These are phyloP conservation scores for Furnarius figulus DNA, from an alignment of 2,113 vertebrate species.

Conservation along the genomic window DNA sequence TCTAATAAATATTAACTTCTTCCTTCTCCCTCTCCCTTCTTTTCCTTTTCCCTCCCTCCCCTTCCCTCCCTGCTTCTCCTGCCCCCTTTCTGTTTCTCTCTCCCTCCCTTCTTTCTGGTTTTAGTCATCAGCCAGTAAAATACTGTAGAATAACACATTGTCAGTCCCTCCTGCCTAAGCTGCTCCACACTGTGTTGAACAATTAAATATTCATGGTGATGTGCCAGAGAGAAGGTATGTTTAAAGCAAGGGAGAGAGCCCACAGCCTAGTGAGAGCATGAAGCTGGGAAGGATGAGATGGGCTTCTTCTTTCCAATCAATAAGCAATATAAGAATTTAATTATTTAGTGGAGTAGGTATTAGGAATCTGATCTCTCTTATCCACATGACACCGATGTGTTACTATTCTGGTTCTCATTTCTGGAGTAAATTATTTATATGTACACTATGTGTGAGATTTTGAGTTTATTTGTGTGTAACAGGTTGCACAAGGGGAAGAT, in stretches of 20 bases:
- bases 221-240: neutral
- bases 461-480: neutral
- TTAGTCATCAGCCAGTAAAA: neutral
- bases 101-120: neutral
- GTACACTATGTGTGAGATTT: neutral
- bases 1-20: neutral
- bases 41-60: neutral
- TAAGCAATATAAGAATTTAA: slow-evolving; percentile 7
- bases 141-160: neutral
- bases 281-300: neutral
- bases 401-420: neutral
- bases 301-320: neutral
- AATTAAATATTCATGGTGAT: neutral
- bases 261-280: neutral
- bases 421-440: neutral
- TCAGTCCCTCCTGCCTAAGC: neutral
- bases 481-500: neutral
- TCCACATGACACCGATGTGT: neutral
- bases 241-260: neutral
- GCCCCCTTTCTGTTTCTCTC: neutral
- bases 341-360: neutral
- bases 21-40: neutral
- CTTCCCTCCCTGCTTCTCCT: neutral
- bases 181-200: neutral
- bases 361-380: neutral